Conservation (phyloP, 2,797 vertebrate genomes). For the Eospalax fontanierii region DNA sequence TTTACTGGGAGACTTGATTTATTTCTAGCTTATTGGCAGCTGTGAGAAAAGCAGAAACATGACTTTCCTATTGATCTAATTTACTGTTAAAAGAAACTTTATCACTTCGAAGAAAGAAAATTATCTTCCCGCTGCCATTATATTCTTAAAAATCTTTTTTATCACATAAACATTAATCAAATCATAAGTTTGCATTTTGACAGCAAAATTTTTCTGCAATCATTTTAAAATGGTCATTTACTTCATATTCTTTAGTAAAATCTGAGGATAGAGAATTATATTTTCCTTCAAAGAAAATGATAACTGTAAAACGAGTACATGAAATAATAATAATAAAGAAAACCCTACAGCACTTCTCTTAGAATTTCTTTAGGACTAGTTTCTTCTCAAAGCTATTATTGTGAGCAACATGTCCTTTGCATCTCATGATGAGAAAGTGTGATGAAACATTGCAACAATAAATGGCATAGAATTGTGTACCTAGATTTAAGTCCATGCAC, state of each 20-base stretch:
- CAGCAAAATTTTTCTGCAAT: neutral
- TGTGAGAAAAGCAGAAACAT: neutral
- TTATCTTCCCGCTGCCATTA: neutral
- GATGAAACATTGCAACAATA: neutral
- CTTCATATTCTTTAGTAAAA: neutral
- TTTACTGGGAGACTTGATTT: neutral
- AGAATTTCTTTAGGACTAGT: neutral
- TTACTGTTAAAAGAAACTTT: neutral
- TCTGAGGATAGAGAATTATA: neutral
- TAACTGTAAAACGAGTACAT: neutral
- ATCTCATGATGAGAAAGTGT: neutral
- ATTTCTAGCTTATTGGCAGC: neutral
- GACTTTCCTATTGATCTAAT: neutral
- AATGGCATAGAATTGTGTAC: too few species aligned
- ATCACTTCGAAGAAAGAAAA: neutral
- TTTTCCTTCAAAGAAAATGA: slow-evolving; percentile 50
- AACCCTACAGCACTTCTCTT: neutral
- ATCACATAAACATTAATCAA: slow-evolving; percentile 6
- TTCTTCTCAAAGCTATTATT: neutral
- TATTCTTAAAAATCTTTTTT: slow-evolving; percentile 30
- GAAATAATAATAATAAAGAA: too few species aligned
- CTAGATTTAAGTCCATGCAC: too few species aligned
- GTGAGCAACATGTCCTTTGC: neutral
- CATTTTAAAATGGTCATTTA: neutral
- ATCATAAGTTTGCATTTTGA: neutral